Evolutionary conservation across 2,113 vertebrate genomes (phyloP), one percentile per base, ranked within the genome.

Genomic region (Oceanites oceanicus): DNA sequence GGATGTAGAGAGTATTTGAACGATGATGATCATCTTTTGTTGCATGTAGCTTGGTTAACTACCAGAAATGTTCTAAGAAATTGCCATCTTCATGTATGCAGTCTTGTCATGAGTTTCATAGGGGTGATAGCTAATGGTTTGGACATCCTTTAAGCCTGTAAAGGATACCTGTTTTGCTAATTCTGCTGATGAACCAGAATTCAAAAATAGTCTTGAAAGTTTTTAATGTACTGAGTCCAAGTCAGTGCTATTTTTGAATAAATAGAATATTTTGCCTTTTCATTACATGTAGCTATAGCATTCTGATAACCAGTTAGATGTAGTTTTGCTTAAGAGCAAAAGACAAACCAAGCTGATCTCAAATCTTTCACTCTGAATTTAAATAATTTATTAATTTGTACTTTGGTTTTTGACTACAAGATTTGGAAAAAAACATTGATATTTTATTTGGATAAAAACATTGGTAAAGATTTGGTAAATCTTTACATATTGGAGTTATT

Each of bases 11-110:
- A 62, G 12, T 22, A 10, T 62, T 27, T 47, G 65, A 78, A 55
- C 18, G 23, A 27, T 8, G 23, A 23, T 30, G 11, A 23, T 49
- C 20, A 13, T 19, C 16, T 53, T 13, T 25, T 56, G 14, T 17
- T 62, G 8, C 12, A 15, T 9, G 36, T 42, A 63, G 26, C 40
- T 53, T 45, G 22, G 74, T 62, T 71, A 34, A 38, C 38, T 42
- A 8, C 9, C 17, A 81, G 49, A 49, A 86, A 53, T 18, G 5
- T 47, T 15, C 22, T n/a, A 52, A 78, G 75, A 63, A 15, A 10
- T 19, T 52, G 3, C 6, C 13, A 9, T n/a, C 15, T 15, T 45
- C 38, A 10, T 1, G 1, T 15, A 19, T 4, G 26, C 3, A 7
- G 26, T 7, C 36, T 62, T 55, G 9, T 30, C 6, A 2, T 2